phyloP scores from a whole-genome alignment of 2,113 vertebrate species.

The Ahaetulla prasina region DNA sequence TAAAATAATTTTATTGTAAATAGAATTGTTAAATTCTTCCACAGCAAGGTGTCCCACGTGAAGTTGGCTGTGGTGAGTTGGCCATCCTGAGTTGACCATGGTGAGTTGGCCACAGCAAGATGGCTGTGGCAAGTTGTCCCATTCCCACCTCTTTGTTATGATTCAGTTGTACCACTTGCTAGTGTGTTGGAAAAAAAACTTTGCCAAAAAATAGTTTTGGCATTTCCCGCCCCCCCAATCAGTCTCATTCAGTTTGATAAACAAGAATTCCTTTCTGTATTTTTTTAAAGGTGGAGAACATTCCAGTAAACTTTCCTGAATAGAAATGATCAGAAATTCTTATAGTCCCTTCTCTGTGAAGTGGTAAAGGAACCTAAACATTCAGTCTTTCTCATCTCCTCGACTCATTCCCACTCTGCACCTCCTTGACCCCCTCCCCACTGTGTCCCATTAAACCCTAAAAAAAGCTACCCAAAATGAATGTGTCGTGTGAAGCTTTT shows the following conservation, averaged over 20 bases:
- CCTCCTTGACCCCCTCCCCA: too few species aligned
- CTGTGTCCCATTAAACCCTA: neutral
- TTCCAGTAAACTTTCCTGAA: neutral
- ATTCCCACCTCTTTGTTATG: neutral
- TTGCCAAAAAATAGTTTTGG: neutral
- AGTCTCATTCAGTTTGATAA: neutral
- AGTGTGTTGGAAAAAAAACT: neutral
- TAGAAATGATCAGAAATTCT: neutral
- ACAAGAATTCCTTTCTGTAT: neutral
- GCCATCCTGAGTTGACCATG: too few species aligned
- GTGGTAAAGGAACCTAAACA: neutral
- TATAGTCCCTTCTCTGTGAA: neutral
- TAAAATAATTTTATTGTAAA: too few species aligned
- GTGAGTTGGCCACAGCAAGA: too few species aligned
- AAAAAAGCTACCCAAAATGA: neutral
- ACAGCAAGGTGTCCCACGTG: too few species aligned
- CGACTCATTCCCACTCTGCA: neutral
- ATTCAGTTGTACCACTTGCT: neutral
- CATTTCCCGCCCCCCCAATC: fast-evolving
- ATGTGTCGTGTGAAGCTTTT: neutral
- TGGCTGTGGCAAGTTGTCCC: too few species aligned
- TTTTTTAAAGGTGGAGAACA: neutral
- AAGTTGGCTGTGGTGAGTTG: too few species aligned
- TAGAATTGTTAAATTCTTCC: too few species aligned
- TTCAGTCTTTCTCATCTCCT: neutral